Conservation (phyloP, 1,140 invertebrate genomes). For the Hypothenemus hampei region DNA sequence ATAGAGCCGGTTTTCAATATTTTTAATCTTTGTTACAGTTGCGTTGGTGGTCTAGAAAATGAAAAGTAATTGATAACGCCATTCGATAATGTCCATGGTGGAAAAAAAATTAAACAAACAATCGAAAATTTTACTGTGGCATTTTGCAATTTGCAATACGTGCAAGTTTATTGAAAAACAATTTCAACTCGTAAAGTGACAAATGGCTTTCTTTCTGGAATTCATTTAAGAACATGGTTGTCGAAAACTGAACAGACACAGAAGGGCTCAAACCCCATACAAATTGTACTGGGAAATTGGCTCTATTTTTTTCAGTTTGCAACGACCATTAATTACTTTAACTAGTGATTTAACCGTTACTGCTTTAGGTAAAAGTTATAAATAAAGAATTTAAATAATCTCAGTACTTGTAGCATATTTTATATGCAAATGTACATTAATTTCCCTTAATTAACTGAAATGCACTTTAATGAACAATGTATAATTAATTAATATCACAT, state of each 20-base stretch:
- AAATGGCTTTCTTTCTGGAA: neutral
- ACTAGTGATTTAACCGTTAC: no score
- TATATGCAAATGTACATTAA: no score
- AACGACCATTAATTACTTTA: neutral
- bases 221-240: no score
- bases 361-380: no score
- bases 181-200: neutral
- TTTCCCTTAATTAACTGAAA: no score
- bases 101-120: no score
- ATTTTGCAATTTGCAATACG: neutral
- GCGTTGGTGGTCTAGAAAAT: constrained; percentile 26
- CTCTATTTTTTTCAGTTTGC: neutral
- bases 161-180: neutral
- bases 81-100: no score
- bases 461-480: no score
- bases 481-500: no score
- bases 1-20: constrained; percentile 23
- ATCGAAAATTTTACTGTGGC: no score
- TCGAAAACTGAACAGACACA: neutral
- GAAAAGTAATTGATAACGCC: constrained; percentile 14
- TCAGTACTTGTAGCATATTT: no score
- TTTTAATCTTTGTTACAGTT: constrained; percentile 22
- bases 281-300: neutral
- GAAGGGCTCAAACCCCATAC: neutral
- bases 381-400: no score